Base-by-base conservation (phyloP, 2,113 vertebrate genomes). In the Semnopithecus entellus region DNA sequence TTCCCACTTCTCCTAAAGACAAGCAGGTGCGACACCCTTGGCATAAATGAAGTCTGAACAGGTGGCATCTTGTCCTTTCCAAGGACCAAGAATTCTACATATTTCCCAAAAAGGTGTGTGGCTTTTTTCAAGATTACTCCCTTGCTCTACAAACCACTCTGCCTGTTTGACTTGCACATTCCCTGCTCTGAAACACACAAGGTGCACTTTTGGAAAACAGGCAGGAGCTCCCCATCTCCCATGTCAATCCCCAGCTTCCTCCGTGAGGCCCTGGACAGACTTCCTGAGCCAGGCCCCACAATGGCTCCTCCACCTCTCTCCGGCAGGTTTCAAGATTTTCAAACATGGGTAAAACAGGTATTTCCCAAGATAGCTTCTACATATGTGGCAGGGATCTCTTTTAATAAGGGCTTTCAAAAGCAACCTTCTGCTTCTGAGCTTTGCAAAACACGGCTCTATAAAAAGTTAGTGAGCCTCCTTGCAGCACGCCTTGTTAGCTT, bases 361-460 rank as follows among this genome's bases (percentile, higher is more conserved):
- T 98, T 98, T 98, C 98, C 98, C 97, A 88, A 96, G 98, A 95
- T 97, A 85, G 96, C 91, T 30, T 93, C 94, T 38, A 79, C 95
- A 90, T 45, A 1, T 80, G 16, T 81, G 97, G 97, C 97, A 97
- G 96, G 96, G 97, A 98, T 88, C 86, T 95, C 90, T 97, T 95
- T 97, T 97, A 97, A 97, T 97, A 40, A 45, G 80, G 93, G 23
- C 82, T 98, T 94, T 98, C 97, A 94, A 88, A 97, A 95, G 70
- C 97, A 96, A 80, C 97, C 98, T 96, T 98, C 97, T 97, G 97
- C 98, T 96, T 97, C 96, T 94, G 97, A 97, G 97, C 97, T 96
- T 97, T 97, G 96, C 92, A 95, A 94, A 96, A 96, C 94, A 35
- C 88, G 57, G 96, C 97, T 95, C 78, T 94, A 91, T 97, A 94